These are phyloP conservation scores for Aphis gossypii DNA, from an alignment of 1,140 invertebrate genomes.

Conservation along the genomic window DNA sequence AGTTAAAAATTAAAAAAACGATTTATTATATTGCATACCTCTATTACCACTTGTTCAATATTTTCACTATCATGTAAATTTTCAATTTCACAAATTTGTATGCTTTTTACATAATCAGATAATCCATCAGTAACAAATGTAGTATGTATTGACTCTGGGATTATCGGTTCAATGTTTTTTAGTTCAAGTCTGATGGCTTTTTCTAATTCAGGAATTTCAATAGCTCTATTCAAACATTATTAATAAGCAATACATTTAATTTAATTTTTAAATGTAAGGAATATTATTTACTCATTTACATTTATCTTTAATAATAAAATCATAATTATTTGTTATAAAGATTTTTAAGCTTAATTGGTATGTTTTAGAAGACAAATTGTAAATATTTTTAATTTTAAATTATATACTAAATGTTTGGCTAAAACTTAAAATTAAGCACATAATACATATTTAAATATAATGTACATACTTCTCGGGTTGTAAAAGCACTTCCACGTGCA, in stretches of 20 bases:
- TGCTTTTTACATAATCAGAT: constrained; percentile 19
- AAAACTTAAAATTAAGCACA: neutral
- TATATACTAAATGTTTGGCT: neutral
- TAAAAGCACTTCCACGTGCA: constrained; percentile 58
- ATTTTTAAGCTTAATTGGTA: neutral
- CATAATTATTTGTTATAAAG: neutral
- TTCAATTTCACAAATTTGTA: constrained; percentile 58
- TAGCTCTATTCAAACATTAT: neutral
- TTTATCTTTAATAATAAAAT: neutral
- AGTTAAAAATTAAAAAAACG: neutral
- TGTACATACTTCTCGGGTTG: constrained; percentile 54
- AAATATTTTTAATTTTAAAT: neutral
- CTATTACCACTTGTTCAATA: neutral
- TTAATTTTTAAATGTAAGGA: neutral
- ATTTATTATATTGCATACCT: neutral
- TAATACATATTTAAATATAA: neutral
- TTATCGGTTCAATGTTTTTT: constrained; percentile 35
- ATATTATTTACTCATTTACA: neutral
- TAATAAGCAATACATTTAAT: neutral
- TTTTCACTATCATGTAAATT: constrained; percentile 10
- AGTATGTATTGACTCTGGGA: constrained; percentile 46
- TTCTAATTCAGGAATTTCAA: constrained; percentile 29
- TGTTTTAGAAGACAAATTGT: neutral
- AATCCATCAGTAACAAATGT: constrained; percentile 45
- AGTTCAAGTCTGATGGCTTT: constrained; percentile 26